These are phyloP conservation scores for Dasyprocta punctata DNA, from an alignment of 2,113 vertebrate species.

Conservation along the genomic window DNA sequence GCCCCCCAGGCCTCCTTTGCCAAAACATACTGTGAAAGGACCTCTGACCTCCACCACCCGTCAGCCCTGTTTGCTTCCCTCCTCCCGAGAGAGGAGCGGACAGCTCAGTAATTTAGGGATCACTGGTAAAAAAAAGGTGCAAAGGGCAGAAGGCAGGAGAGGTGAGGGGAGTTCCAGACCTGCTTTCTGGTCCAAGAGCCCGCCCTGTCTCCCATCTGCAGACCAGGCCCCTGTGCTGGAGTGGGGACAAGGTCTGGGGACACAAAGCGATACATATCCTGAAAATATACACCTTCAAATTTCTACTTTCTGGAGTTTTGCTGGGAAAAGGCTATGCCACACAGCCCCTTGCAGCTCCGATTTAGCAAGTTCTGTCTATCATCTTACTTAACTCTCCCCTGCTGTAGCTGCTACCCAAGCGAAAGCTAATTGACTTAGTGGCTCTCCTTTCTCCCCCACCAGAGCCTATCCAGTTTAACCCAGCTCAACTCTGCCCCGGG, in stretches of 20 bases:
- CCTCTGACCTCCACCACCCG: constrained; percentile 73
- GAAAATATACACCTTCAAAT: not conserved
- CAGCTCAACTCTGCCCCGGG: not conserved
- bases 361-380: constrained; percentile 8
- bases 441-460: not conserved
- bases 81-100: constrained; percentile 18
- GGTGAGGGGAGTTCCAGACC: constrained; percentile 70
- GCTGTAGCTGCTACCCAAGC: not conserved
- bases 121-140: constrained; percentile 77
- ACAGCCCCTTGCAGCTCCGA: not conserved
- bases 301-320: not conserved
- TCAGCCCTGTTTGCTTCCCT: constrained; percentile 56
- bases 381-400: not conserved
- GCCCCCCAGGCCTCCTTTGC: constrained; percentile 70
- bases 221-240: not conserved
- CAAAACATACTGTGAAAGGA: constrained; percentile 81
- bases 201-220: constrained; percentile 32
- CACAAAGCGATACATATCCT: not conserved
- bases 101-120: constrained; percentile 81
- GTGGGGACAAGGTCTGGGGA: not conserved
- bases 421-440: not conserved
- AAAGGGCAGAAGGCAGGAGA: constrained; percentile 77
- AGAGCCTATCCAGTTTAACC: not conserved
- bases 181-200: not conserved
- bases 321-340: not conserved